phyloP scores from a whole-genome alignment of 1,140 invertebrate genomes.

The Pantala flavescens region DNA sequence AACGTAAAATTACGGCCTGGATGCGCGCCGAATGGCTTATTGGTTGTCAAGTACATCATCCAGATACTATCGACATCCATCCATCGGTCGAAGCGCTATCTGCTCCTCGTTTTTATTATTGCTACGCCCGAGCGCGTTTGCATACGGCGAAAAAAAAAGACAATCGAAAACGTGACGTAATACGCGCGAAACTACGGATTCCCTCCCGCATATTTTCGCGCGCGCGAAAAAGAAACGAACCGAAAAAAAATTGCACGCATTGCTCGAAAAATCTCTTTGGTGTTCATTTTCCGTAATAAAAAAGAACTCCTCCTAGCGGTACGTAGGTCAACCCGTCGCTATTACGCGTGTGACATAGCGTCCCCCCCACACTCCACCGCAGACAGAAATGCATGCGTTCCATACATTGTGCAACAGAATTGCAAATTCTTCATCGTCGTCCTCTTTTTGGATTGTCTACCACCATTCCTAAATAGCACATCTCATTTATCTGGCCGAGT shows the following conservation, averaged over 20 bases:
- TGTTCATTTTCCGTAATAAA: neutral
- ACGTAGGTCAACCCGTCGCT: neutral
- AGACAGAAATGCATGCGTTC: too few species aligned
- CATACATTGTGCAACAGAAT: too few species aligned
- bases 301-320: neutral
- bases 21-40: neutral
- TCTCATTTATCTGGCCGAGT: too few species aligned
- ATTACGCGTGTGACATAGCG: neutral
- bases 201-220: neutral
- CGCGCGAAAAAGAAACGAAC: neutral
- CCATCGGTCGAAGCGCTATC: neutral
- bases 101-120: neutral
- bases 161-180: neutral
- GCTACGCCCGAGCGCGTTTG: neutral
- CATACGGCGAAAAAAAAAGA: neutral
- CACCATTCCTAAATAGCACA: too few species aligned
- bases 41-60: constrained; percentile 9
- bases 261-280: neutral
- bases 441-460: too few species aligned
- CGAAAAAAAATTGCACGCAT: neutral
- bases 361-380: too few species aligned
- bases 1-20: neutral
- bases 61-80: neutral
- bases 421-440: too few species aligned
- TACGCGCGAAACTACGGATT: neutral